Evolutionary conservation across 2,888 invertebrate genomes (phyloP).

Genomic region (Callyntrura guangdongensis): DNA sequence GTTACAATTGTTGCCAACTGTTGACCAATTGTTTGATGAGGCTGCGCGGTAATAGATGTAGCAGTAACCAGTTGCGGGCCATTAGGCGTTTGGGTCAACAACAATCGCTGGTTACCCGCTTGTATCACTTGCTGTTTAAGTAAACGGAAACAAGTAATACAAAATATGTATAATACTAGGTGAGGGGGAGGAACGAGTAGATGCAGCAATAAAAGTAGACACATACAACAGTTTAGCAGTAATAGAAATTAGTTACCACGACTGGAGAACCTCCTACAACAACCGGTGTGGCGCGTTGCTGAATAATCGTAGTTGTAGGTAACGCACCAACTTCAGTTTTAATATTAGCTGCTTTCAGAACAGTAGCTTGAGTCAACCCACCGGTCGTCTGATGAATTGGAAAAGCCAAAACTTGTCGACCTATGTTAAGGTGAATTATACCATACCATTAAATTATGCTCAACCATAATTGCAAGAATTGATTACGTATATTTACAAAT

Average conservation of each 20-base stretch:
- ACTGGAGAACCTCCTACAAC: slow-evolving; percentile 79
- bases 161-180: too few relatives aligned
- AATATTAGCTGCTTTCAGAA: slow-evolving; percentile 83
- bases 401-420: slow-evolving; percentile 85
- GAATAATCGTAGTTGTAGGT: slow-evolving; percentile 68
- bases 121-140: slow-evolving; percentile 83
- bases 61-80: slow-evolving; percentile 82
- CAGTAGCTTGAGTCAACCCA: slow-evolving; percentile 81
- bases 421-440: slow-evolving; percentile 45
- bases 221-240: too few relatives aligned
- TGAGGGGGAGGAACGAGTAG: too few relatives aligned
- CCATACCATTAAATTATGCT: background rate
- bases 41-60: slow-evolving; percentile 59
- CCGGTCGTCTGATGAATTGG: slow-evolving; percentile 83
- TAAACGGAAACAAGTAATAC: too few relatives aligned
- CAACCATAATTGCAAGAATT: too few relatives aligned
- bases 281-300: slow-evolving; percentile 78
- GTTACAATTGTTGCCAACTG: slow-evolving; percentile 80
- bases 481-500: background rate
- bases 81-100: slow-evolving; percentile 83
- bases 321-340: slow-evolving; percentile 81
- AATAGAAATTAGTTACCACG: slow-evolving; percentile 72
- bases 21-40: slow-evolving; percentile 73
- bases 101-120: slow-evolving; percentile 83
- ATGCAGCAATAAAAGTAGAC: too few relatives aligned